These are phyloP conservation scores for Microctonus brassicae DNA, from an alignment of 2,888 invertebrate species.

Conservation along the genomic window DNA sequence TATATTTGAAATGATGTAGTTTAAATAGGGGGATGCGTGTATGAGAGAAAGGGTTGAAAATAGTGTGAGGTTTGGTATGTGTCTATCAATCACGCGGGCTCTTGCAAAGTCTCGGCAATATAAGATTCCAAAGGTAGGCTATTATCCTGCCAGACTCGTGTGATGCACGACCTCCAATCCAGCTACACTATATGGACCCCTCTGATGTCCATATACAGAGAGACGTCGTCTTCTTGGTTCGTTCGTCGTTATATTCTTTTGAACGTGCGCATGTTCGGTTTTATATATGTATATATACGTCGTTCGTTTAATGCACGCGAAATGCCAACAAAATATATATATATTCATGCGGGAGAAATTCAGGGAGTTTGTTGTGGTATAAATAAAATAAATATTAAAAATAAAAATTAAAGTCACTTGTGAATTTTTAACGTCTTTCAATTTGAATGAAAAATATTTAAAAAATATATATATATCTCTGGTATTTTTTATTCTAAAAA, in stretches of 20 bases:
- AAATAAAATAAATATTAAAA: not conserved
- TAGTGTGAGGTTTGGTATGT: conserved; percentile 44
- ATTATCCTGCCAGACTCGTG: conserved; percentile 68
- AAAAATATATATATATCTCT: not conserved
- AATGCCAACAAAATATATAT: conserved; percentile 5
- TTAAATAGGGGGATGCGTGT: not conserved
- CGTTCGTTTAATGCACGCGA: conserved; percentile 17
- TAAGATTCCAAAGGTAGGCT: conserved; percentile 60
- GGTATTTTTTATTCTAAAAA: conserved; percentile 19
- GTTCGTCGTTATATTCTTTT: not conserved
- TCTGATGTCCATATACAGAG: conserved; percentile 2
- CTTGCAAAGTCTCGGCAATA: conserved; percentile 56
- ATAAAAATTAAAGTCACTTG: no score
- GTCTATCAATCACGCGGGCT: conserved; percentile 65
- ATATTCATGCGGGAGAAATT: conserved; percentile 5
- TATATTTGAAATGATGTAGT: not conserved
- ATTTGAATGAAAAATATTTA: no score
- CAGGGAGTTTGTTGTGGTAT: not conserved
- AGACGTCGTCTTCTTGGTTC: not conserved
- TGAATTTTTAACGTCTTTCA: no score
- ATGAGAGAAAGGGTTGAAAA: conserved; percentile 30
- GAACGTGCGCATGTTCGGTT: not conserved
- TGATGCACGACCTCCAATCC: conserved; percentile 67
- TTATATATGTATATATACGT: not conserved
- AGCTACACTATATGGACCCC: conserved; percentile 52